Evolutionary conservation across 64 coral and sea anemone genomes (phyloP).

Genomic region (Montipora capricornis): DNA sequence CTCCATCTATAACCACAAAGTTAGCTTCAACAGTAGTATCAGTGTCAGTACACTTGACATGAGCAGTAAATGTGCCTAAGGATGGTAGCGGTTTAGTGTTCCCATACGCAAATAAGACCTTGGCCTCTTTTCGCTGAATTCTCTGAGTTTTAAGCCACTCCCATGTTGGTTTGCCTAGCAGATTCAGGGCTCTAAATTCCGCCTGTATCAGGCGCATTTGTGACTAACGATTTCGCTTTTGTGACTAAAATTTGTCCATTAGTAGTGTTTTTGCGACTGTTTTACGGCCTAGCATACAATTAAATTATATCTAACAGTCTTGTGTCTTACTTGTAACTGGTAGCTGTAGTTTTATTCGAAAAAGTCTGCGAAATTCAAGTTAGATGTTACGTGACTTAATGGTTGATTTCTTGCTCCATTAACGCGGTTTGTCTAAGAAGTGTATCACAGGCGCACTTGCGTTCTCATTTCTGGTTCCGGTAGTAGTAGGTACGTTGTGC

Average conservation of each 20-base stretch:
- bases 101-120: too few species aligned
- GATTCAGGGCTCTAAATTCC: slow-evolving; percentile 28
- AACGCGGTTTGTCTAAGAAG: background rate
- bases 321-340: slow-evolving; percentile 30
- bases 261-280: slow-evolving; percentile 5
- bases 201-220: slow-evolving; percentile 10
- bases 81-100: too few species aligned
- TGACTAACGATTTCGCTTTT: background rate
- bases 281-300: background rate
- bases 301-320: background rate
- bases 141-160: too few species aligned
- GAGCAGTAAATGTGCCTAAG: too few species aligned
- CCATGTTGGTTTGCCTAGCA: too few species aligned
- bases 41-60: too few species aligned
- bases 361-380: slow-evolving; percentile 15
- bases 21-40: too few species aligned
- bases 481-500: too few species aligned
- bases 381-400: background rate
- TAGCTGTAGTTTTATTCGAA: background rate
- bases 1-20: too few species aligned
- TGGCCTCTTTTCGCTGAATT: too few species aligned
- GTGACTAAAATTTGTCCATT: background rate
- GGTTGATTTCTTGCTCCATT: background rate
- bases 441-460: background rate
- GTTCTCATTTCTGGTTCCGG: too few species aligned